Base-by-base conservation (phyloP, 2,797 vertebrate genomes). In the Cuculus canorus region DNA sequence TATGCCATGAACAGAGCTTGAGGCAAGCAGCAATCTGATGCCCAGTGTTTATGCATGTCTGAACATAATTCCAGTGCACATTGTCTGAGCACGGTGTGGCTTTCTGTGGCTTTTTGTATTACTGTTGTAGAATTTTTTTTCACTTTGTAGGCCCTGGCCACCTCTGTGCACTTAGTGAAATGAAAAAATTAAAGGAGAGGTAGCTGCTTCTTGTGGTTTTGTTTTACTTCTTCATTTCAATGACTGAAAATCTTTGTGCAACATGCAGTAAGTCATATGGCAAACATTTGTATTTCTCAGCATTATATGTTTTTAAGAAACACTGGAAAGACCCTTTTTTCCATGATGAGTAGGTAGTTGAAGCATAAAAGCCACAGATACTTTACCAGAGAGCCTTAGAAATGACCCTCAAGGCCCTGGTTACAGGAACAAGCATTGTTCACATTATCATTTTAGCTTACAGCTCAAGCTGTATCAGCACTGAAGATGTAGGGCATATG, bases 191-290 rank as follows among this genome's bases (percentile, higher is more conserved):
- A 79, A 87, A 86, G 35, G n/a, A 82, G 79, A 82, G 1, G 1
- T 75, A 41, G 37, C 43, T 32, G 45, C 14, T 84, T 48, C 79
- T 85, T 88, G 82, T 10, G 71, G 94, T 90, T 91, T 90, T 92
- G 61, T 80, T 93, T 91, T 92, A 88, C 90, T 95, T 95, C 93
- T 95, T 96, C 92, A 92, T 93, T 95, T 90, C 88, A 90, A 86
- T 88, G 70, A 87, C 73, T 28, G 35, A 96, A 96, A 95, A 88
- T 54, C 6, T 80, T 73, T 73, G 77, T 82, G 79, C 84, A 90
- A 75, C 17, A 25, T 72, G 66, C 89, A 78, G 86, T 88, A 90
- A 96, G 77, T 95, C 93, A 92, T 93, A 86, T 96, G 92, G 96
- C 93, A 95, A 86, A 75, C 14, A 57, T 60, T 82, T 87, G 3